Conservation (phyloP, 2,797 vertebrate species). For the Nannoperca australis region DNA sequence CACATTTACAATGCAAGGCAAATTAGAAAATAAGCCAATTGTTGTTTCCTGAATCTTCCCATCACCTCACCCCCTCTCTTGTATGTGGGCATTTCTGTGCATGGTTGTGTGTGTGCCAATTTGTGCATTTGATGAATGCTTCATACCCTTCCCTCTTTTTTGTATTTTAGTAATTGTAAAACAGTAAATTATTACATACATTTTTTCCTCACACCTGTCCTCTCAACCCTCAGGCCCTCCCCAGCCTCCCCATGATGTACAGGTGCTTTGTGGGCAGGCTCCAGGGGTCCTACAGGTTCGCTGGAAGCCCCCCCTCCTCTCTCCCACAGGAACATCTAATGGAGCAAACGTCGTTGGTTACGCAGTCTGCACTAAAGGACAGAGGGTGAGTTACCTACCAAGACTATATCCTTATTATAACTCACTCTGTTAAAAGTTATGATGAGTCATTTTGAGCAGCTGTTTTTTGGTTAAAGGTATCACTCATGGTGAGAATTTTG, state of each 20-base stretch:
- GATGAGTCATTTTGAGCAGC: background rate
- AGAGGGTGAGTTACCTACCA: constrained; percentile 86
- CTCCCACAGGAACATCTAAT: constrained; percentile 91
- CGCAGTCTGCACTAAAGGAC: constrained; percentile 93
- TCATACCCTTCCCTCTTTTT: constrained; percentile 24
- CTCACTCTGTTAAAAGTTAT: constrained; percentile 8
- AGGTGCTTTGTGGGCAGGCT: constrained; percentile 89
- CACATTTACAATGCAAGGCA: constrained; percentile 1
- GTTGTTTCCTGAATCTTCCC: constrained; percentile 24
- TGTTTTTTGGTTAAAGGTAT: constrained; percentile 22
- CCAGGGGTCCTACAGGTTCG: constrained; percentile 90
- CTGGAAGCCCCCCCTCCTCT: constrained; percentile 93
- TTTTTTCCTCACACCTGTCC: constrained; percentile 6
- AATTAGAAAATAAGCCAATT: constrained; percentile 13
- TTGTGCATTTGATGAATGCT: constrained; percentile 67
- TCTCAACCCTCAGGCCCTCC: constrained; percentile 89
- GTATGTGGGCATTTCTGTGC: constrained; percentile 57
- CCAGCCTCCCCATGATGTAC: constrained; percentile 91
- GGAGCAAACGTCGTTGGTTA: constrained; percentile 95
- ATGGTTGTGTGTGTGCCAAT: constrained; percentile 54
- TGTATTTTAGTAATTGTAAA: constrained; percentile 5
- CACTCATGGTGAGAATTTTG: background rate
- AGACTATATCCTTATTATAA: background rate
- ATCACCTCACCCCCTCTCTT: constrained; percentile 23
- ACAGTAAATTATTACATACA: background rate